A percentile compares a stretch with the other conserved stretches of the same genome.
These are phyloP conservation scores for Tigriopus californicus DNA, from an alignment of 2,888 invertebrate genomes.

Conservation along the genomic window DNA sequence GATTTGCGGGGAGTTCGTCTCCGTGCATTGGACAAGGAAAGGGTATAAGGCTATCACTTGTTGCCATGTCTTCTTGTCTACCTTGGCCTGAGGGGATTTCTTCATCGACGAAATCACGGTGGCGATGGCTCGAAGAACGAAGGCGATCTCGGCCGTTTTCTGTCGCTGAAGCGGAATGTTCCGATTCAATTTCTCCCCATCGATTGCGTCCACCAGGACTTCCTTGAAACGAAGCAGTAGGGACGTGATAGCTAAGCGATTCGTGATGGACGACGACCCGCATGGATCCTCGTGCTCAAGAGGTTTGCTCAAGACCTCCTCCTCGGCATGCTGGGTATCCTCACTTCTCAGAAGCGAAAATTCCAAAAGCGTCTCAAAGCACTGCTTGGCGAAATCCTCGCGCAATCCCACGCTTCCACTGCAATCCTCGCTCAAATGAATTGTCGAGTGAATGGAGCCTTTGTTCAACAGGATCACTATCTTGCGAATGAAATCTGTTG, in stretches of 20 bases:
- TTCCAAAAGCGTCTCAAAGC: conserved; percentile 84
- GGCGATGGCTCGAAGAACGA: conserved; percentile 81
- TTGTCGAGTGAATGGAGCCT: conserved; percentile 58
- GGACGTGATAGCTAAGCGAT: conserved; percentile 59
- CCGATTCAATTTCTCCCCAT: conserved; percentile 60
- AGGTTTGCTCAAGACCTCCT: conserved; percentile 1
- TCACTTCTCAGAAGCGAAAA: conserved; percentile 45
- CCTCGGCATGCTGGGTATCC: conserved; percentile 15
- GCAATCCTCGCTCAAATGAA: conserved; percentile 17
- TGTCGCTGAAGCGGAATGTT: conserved; percentile 68
- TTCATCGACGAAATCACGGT: conserved; percentile 80
- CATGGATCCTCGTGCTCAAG: background rate
- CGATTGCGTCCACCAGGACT: conserved; percentile 67
- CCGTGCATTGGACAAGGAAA: conserved; percentile 60
- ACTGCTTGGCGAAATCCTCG: conserved; percentile 88
- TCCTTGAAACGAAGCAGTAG: conserved; percentile 79
- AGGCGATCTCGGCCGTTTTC: conserved; percentile 71
- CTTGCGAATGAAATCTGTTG: conserved; percentile 58
- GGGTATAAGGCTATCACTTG: conserved; percentile 82
- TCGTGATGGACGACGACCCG: conserved; percentile 34
- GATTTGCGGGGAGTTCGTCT: conserved; percentile 34
- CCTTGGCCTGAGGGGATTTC: conserved; percentile 71
- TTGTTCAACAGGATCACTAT: conserved; percentile 64
- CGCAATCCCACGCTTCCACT: conserved; percentile 58
- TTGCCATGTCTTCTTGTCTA: conserved; percentile 76